Conservation (phyloP, 2,797 vertebrate species). For the Simalia tracyae region DNA sequence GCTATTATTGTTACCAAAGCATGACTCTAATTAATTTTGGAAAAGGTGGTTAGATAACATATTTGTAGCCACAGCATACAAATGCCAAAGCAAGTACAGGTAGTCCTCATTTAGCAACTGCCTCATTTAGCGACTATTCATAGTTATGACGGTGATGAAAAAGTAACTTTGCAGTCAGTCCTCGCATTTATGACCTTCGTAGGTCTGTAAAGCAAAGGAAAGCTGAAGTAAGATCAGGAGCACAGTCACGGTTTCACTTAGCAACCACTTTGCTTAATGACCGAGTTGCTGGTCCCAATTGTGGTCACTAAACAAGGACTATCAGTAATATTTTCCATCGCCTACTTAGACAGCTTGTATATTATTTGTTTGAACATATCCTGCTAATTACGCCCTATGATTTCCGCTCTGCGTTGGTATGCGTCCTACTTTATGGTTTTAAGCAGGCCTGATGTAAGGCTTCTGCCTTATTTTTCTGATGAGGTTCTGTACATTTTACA, state of each 20-base stretch:
- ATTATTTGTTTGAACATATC: background rate
- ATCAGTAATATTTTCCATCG: background rate
- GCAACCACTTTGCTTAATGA: background rate
- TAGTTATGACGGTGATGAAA: background rate
- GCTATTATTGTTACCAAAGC: background rate
- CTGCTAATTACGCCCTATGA: background rate
- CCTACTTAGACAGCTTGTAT: background rate
- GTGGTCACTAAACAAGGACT: background rate
- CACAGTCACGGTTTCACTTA: background rate
- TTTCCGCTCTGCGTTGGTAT: background rate
- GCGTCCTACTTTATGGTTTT: background rate
- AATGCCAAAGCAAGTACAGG: background rate
- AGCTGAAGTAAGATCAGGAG: background rate
- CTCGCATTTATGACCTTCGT: background rate
- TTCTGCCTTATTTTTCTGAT: background rate
- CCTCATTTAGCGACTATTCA: background rate
- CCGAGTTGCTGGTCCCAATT: background rate
- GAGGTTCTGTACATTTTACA: background rate
- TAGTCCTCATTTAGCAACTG: background rate
- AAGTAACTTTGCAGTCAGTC: too few relatives aligned
- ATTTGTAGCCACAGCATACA: background rate
- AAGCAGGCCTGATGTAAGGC: background rate
- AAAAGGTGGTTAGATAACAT: background rate
- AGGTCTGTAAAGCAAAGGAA: background rate
- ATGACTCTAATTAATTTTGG: background rate